Conservation (phyloP, 2,797 vertebrate genomes). For the Anniella stebbinsi region DNA sequence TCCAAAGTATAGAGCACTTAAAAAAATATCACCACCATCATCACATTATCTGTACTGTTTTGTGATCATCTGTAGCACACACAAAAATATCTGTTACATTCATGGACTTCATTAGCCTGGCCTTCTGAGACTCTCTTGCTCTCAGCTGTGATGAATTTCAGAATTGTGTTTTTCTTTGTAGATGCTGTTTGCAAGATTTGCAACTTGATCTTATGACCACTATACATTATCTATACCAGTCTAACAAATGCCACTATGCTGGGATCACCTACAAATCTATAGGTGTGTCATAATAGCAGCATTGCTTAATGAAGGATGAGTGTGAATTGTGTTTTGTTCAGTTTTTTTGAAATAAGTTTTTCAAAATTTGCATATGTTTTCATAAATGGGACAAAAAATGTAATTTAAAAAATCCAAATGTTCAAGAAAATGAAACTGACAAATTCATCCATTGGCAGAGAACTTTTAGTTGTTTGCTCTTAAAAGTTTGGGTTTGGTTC, state of each 20-base stretch:
- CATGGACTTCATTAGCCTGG: slow-evolving; percentile 64
- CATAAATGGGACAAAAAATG: too few relatives aligned
- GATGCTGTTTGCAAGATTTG: background rate
- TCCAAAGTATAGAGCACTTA: slow-evolving; percentile 29
- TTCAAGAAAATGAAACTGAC: too few relatives aligned
- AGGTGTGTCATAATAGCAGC: background rate
- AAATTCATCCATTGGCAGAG: too few relatives aligned
- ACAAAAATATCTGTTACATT: slow-evolving; percentile 55
- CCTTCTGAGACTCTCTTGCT: background rate
- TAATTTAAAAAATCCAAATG: too few relatives aligned
- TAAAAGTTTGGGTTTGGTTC: too few relatives aligned
- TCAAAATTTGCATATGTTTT: too few relatives aligned
- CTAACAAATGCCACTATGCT: background rate
- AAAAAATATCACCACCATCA: slow-evolving; percentile 44
- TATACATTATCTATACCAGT: background rate
- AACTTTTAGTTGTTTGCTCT: too few relatives aligned
- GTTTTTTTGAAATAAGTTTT: too few relatives aligned
- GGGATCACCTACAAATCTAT: background rate
- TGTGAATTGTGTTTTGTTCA: background rate
- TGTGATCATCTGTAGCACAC: slow-evolving; percentile 61
- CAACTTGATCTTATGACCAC: background rate
- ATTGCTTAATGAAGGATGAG: background rate
- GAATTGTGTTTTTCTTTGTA: background rate
- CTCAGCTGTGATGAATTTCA: slow-evolving; percentile 2
- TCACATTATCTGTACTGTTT: slow-evolving; percentile 59